These are phyloP conservation scores for Heliconius hermathena DNA, from an alignment of 1,140 invertebrate species.

Conservation along the genomic window DNA sequence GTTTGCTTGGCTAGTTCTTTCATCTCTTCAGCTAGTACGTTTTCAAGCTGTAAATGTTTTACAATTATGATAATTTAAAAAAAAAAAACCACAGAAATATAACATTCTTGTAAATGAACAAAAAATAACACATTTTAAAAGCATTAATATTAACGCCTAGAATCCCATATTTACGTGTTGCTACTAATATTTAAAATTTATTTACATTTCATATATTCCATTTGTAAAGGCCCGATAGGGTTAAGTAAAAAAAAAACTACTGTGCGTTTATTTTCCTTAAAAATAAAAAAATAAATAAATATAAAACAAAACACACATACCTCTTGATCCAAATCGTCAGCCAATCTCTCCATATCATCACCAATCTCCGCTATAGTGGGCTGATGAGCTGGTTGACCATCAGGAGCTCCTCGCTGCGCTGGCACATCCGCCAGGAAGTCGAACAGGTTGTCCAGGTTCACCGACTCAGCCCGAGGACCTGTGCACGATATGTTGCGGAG, in stretches of 20 bases:
- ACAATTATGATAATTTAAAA: no score
- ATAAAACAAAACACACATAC: conserved; percentile 48
- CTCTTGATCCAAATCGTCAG: conserved; percentile 89
- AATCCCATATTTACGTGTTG: no score
- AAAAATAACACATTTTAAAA: no score
- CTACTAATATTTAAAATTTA: no score
- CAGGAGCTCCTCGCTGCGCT: conserved; percentile 79
- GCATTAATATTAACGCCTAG: no score
- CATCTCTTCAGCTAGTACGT: conserved; percentile 76
- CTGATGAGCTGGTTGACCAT: conserved; percentile 82
- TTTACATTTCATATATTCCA: no score
- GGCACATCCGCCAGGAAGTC: conserved; percentile 94
- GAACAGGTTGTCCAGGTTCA: conserved; percentile 96
- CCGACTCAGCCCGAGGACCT: conserved; percentile 83
- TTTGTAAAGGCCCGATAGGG: no score
- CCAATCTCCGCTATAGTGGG: conserved; percentile 93
- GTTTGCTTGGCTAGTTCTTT: conserved; percentile 67
- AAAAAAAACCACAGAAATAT: no score
- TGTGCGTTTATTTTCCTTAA: background rate
- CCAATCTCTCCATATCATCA: conserved; percentile 91
- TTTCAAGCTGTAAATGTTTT: conserved; percentile 65
- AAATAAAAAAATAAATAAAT: no score
- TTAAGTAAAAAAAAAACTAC: background rate
- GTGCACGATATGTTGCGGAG: conserved; percentile 59
- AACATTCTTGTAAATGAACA: background rate